Evolutionary conservation across 2,888 invertebrate genomes (phyloP).

Genomic region (Agrochola litura): DNA sequence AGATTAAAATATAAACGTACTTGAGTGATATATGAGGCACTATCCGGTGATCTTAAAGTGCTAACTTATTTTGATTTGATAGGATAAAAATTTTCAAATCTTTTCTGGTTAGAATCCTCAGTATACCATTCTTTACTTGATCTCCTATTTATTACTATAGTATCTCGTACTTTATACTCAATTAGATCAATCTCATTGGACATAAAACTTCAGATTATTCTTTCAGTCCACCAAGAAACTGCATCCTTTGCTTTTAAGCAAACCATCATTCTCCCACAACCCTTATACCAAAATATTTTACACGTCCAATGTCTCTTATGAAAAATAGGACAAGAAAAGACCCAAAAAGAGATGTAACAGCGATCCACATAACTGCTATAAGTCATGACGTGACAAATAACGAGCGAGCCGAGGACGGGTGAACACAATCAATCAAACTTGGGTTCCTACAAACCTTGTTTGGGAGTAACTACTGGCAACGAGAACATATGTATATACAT

Average conservation of each 20-base stretch:
- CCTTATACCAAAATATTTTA: constrained; percentile 29
- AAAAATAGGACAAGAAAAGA: constrained; percentile 48
- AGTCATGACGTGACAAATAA: constrained; percentile 59
- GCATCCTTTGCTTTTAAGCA: not conserved
- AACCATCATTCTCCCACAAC: constrained; percentile 17
- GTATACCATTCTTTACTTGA: not conserved
- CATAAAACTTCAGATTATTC: not conserved
- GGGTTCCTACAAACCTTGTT: constrained; percentile 20
- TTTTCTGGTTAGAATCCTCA: not conserved
- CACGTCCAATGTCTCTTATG: constrained; percentile 11
- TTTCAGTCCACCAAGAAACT: not conserved
- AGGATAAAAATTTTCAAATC: not conserved
- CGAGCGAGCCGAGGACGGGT: constrained; percentile 24
- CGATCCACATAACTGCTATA: constrained; percentile 52
- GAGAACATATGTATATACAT: not conserved
- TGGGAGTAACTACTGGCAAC: constrained; percentile 1
- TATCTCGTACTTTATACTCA: not conserved
- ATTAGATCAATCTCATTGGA: not conserved
- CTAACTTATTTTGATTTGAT: not conserved
- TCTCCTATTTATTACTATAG: not conserved
- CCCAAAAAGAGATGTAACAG: constrained; percentile 44
- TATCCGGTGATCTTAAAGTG: not conserved
- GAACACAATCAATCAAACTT: constrained; percentile 49
- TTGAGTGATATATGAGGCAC: constrained; percentile 23
- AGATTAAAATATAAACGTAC: constrained; percentile 32